Conservation (phyloP, 2,113 vertebrate species). For the Glaucomys volans region DNA sequence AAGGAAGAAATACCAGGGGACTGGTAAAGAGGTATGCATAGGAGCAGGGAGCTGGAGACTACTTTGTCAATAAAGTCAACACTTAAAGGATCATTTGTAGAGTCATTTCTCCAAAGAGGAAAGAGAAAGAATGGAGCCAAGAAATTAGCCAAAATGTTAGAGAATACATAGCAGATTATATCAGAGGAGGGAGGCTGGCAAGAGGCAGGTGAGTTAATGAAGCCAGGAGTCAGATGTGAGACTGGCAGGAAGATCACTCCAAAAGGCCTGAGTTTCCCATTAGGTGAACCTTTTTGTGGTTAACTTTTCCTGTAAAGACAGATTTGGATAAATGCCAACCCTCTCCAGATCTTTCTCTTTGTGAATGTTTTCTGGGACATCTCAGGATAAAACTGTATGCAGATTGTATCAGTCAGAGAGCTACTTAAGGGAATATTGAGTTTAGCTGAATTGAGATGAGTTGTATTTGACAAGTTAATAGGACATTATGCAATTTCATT, state of each 20-base stretch:
- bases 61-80: background rate
- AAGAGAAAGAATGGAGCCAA: background rate
- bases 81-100: background rate
- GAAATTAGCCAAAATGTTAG: background rate
- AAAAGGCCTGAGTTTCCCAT: background rate
- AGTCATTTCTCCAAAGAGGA: background rate
- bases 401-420: background rate
- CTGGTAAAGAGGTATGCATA: background rate
- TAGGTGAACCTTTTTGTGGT: background rate
- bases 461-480: background rate
- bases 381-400: background rate
- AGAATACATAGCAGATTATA: background rate
- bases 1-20: background rate
- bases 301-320: background rate
- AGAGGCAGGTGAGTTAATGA: background rate
- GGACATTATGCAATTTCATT: background rate
- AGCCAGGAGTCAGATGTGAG: background rate
- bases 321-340: background rate
- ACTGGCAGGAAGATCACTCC: background rate
- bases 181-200: background rate
- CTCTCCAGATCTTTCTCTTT: background rate
- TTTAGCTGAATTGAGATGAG: background rate
- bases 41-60: background rate
- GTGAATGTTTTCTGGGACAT: background rate
- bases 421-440: background rate